Evolutionary conservation across 2,888 invertebrate species (phyloP), one percentile per base, ranked within the genome.

Genomic region (Cordylochernes scorpioides): DNA sequence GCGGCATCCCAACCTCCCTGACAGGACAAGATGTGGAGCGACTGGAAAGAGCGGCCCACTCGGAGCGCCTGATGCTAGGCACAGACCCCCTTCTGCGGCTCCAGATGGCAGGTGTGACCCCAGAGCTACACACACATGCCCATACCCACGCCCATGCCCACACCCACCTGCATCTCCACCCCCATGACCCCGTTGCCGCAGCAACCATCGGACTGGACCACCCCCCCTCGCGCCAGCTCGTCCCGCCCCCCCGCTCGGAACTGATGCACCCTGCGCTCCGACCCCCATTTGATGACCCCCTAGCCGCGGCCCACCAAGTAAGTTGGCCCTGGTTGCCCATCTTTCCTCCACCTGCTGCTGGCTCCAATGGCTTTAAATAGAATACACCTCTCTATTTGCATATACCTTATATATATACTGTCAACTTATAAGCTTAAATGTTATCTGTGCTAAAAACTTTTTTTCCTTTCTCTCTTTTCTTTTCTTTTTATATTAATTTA

Each of bases 71-170:
- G 41, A 73, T 74, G 35, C 60, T 74, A 46, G 72, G 74, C 41
- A 35, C 10, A 13, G 26, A 84, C 58, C 82, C 82, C 39, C 75
- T 84, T 74, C 72, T 66, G 41, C 71, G 82, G 45, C 59, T 82
- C 51, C 82, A 82, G 63, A 77, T 84, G 77, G 77, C 78, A 45
- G 75, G 78, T 51, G 70, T 72, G 47, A 69, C 35, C 17, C 35
- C 37, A 7, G 38, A 39, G 17, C 27, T 28, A 14, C 33, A 33
- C 17, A 31, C 30, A 27, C 33, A 33, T 22, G 33, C 35, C 12
- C 33, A 33, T 25, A 19, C 32, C 8, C 28, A 33, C 12, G 22
- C 19, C 13, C 34, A 34, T 24, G 33, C 34, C 7, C 34, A 34
- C 19, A 28, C 30, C 17, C 35, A 35, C 21, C 17, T 31, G 17